Evolutionary conservation across 2,888 invertebrate genomes (phyloP).

Genomic region (Tetanocera ferruginea): DNA sequence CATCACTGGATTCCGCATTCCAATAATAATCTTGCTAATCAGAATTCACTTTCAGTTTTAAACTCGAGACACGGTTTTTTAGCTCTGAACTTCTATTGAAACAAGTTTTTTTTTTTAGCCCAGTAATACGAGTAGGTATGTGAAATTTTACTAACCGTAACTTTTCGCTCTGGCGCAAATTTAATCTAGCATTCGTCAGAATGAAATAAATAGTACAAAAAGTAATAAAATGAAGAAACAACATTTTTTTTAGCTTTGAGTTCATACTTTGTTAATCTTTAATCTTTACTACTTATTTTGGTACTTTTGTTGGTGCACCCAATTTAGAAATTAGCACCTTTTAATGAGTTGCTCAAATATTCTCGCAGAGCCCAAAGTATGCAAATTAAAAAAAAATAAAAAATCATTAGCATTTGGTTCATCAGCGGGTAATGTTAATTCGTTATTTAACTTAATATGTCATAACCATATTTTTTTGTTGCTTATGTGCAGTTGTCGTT

Average conservation of each 20-base stretch:
- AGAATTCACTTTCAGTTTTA: conserved; percentile 42
- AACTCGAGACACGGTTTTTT: background rate
- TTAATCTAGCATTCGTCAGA: background rate
- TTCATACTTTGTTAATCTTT: background rate
- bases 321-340: conserved; percentile 32
- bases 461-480: background rate
- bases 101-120: no score
- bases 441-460: background rate
- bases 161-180: no score
- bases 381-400: conserved; percentile 22
- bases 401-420: conserved; percentile 11
- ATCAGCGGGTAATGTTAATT: background rate
- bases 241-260: background rate
- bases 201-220: background rate
- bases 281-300: background rate
- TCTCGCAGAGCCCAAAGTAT: background rate
- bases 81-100: background rate
- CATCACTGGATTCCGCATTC: background rate
- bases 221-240: background rate
- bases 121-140: no score
- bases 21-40: conserved; percentile 25
- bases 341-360: conserved; percentile 22
- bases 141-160: no score
- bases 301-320: conserved; percentile 5
- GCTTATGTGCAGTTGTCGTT: background rate